A percentile compares a stretch with the other conserved stretches of the same genome.
These are phyloP conservation scores for Thereuonema tuberculata DNA, from an alignment of 1,140 invertebrate genomes.

Conservation along the genomic window DNA sequence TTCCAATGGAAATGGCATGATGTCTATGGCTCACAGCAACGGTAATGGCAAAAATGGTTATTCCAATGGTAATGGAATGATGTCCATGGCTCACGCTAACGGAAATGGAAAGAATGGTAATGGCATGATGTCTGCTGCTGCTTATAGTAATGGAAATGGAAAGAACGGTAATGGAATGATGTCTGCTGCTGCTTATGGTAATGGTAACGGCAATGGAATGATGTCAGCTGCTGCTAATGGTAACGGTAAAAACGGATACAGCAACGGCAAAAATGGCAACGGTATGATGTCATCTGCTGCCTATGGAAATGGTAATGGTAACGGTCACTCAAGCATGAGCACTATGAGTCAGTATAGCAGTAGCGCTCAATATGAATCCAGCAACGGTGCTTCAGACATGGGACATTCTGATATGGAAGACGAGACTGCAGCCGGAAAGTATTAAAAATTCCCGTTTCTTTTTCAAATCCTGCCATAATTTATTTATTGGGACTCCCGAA, in stretches of 20 bases:
- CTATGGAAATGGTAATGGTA: background rate
- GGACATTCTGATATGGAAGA: too few relatives aligned
- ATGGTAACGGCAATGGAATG: background rate
- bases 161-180: background rate
- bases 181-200: background rate
- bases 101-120: background rate
- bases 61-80: background rate
- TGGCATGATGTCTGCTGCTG: background rate
- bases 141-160: background rate
- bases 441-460: too few relatives aligned
- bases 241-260: background rate
- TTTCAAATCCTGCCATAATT: too few relatives aligned
- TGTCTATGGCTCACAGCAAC: background rate
- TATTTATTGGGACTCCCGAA: too few relatives aligned
- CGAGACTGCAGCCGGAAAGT: too few relatives aligned
- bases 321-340: background rate
- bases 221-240: too few relatives aligned
- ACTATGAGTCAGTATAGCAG: too few relatives aligned
- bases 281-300: background rate
- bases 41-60: background rate
- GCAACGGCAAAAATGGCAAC: slow-evolving; percentile 2
- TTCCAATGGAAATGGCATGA: background rate
- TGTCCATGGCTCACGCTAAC: background rate
- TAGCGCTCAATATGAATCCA: too few relatives aligned
- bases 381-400: too few relatives aligned